Base-by-base conservation (phyloP, 1,140 invertebrate species). In the Daktulosphaira vitifoliae region DNA sequence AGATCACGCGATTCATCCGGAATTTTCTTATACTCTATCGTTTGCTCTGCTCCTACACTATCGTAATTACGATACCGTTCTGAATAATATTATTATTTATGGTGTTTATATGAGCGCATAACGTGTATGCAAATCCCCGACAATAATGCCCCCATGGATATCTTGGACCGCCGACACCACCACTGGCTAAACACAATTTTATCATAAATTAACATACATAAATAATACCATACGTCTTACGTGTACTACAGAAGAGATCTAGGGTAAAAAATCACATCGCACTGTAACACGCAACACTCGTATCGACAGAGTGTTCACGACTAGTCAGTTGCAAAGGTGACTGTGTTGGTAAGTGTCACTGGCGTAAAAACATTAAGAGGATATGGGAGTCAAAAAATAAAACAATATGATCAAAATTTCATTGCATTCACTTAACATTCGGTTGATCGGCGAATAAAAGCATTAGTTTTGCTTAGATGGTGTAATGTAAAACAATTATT, bases 61-160 rank as follows among this genome's bases (percentile, higher is more conserved):
- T n/a, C 37, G 38, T 56, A 56, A 56, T 56, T 56, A 56, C 53
- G 38, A 18, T 54, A 54, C 15, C 52, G 13, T 39, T 54, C 53
- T 16, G 38, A 42, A 56, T 44, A 22, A 22, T 16, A n/a, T 54
- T 44, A 26, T 44, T 56, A 39, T 56, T 42, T 25, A 25, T 44
- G 53, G 37, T 23, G 4, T 48, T 9, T 8, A 52, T 6, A 6
- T 13, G 13, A 37, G 3, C 29, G 2, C 16, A 3, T 6, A 13
- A 3, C 13, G 11, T 39, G 15, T 39, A 54, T 56, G 53, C 53
- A 56, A 59, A 59, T 59, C 38, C 25, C 16, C n/a, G 20, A 20
- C 20, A 25, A 13, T 42, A 44, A 59, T 59, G 25, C 25, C 39
- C 54, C 29, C 29, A 11, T 33, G 29, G n/a, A 42, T 25, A 56